Evolutionary conservation across 1,140 invertebrate species (phyloP).

Genomic region (Trissolcus basalis): DNA sequence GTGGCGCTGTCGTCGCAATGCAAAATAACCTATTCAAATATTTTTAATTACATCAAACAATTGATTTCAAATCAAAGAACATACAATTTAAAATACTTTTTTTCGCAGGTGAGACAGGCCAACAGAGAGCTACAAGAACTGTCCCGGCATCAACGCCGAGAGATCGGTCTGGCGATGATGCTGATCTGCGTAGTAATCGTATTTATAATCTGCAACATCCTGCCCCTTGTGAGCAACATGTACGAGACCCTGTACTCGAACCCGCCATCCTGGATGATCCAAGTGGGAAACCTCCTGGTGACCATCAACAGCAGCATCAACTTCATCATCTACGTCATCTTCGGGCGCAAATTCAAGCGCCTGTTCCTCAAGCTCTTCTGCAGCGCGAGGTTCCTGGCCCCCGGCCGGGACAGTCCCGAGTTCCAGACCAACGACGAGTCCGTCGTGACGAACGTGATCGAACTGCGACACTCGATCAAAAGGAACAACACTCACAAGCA

Average conservation of each 20-base stretch:
- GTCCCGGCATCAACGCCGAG: constrained; percentile 87
- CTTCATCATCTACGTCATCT: constrained; percentile 97
- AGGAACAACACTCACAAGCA: constrained; percentile 72
- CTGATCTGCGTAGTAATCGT: constrained; percentile 94
- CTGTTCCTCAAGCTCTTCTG: constrained; percentile 93
- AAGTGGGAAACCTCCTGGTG: constrained; percentile 92
- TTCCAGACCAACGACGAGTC: constrained; percentile 86
- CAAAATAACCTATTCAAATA: too few species aligned
- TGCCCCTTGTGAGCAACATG: constrained; percentile 92
- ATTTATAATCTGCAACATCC: constrained; percentile 95
- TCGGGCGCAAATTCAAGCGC: constrained; percentile 96
- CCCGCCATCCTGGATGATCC: constrained; percentile 81
- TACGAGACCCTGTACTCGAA: constrained; percentile 85
- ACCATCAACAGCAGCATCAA: constrained; percentile 98
- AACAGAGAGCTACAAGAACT: constrained; percentile 88
- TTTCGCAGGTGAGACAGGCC: constrained; percentile 85
- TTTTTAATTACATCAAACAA: too few species aligned
- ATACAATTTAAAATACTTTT: neutral
- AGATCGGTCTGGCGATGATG: constrained; percentile 95
- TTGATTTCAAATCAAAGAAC: neutral
- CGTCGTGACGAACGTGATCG: constrained; percentile 84
- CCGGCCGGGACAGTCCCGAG: constrained; percentile 82
- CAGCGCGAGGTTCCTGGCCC: constrained; percentile 77
- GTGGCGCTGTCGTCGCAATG: too few species aligned
- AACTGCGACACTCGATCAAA: constrained; percentile 79